These are phyloP conservation scores for Aphidius ervi DNA, from an alignment of 1,140 invertebrate species.

Conservation along the genomic window DNA sequence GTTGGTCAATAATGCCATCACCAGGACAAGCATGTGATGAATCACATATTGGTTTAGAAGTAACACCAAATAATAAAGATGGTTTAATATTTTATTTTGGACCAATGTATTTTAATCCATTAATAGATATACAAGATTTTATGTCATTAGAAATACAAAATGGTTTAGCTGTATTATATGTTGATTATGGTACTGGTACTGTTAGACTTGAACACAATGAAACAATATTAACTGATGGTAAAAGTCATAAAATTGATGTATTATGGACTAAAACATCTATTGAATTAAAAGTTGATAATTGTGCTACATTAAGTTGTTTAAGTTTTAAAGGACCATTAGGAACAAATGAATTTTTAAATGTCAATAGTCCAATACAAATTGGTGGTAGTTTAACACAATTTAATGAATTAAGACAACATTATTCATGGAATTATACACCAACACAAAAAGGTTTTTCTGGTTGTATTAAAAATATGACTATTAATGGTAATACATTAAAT, in stretches of 20 bases:
- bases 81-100: slow-evolving; percentile 91
- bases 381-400: slow-evolving; percentile 73
- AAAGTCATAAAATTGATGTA: slow-evolving; percentile 79
- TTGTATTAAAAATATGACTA: slow-evolving; percentile 81
- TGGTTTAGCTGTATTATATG: slow-evolving; percentile 76
- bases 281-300: slow-evolving; percentile 75
- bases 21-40: slow-evolving; percentile 74
- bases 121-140: slow-evolving; percentile 73
- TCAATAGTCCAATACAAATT: slow-evolving; percentile 83
- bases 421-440: slow-evolving; percentile 65
- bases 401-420: slow-evolving; percentile 54
- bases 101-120: slow-evolving; percentile 64
- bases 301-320: slow-evolving; percentile 67
- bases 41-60: slow-evolving; percentile 70
- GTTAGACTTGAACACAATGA: slow-evolving; percentile 66
- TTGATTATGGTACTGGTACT: slow-evolving; percentile 88
- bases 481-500: slow-evolving; percentile 75
- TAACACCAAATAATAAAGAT: slow-evolving; percentile 67
- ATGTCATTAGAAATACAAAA: slow-evolving; percentile 83
- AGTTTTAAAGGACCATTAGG: slow-evolving; percentile 65
- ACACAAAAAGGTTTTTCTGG: slow-evolving; percentile 69
- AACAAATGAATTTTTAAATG: slow-evolving; percentile 75
- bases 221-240: slow-evolving; percentile 71
- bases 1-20: slow-evolving; percentile 81
- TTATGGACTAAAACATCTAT: slow-evolving; percentile 65